phyloP scores from a whole-genome alignment of 1,140 invertebrate genomes.

The Leguminivora glycinivorella region DNA sequence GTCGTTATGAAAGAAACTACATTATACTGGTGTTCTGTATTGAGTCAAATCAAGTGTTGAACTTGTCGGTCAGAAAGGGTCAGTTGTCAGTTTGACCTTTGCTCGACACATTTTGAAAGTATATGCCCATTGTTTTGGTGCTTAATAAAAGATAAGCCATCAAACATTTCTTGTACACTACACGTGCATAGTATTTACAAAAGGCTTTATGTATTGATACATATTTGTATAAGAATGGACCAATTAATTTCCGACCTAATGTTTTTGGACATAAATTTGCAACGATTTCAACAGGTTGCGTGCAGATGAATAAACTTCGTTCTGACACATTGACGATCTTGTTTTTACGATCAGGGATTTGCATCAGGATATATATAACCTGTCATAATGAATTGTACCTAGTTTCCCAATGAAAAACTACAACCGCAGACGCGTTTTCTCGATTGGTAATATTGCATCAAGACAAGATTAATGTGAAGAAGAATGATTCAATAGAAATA shows the following conservation, averaged over 20 bases:
- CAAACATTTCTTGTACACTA: background rate
- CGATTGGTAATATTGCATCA: background rate
- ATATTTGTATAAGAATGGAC: background rate
- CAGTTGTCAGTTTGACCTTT: conserved; percentile 16
- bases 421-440: conserved; percentile 1
- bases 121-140: background rate
- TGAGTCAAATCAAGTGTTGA: background rate
- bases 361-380: background rate
- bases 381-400: background rate
- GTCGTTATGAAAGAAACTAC: background rate
- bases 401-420: conserved; percentile 1
- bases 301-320: background rate
- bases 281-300: conserved; percentile 1
- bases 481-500: conserved; percentile 10
- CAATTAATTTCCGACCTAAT: background rate
- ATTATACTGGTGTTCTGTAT: background rate
- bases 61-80: background rate
- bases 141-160: background rate
- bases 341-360: conserved; percentile 9
- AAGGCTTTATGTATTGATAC: background rate
- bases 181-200: background rate
- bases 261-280: background rate
- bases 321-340: background rate
- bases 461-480: background rate
- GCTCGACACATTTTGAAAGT: conserved; percentile 5